Conservation (phyloP, 2,113 vertebrate genomes). For the Poecilia latipinna region DNA sequence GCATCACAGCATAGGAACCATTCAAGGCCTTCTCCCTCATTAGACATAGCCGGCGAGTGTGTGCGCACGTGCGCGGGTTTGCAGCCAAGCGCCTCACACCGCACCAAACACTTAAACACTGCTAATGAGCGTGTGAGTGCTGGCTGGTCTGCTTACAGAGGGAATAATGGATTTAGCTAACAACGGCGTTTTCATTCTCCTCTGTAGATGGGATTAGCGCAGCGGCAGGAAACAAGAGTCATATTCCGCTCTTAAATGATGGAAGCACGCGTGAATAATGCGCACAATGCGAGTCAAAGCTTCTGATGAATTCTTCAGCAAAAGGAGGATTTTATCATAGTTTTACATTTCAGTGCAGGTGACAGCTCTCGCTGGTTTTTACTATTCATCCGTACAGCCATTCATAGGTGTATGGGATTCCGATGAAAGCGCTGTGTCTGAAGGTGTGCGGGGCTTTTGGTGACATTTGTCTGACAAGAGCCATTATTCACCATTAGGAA, state of each 20-base stretch:
- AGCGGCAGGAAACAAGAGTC: conserved; percentile 48
- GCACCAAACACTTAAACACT: conserved; percentile 69
- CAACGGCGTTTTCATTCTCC: conserved; percentile 63
- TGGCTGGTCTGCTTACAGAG: conserved; percentile 57
- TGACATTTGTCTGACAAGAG: background rate
- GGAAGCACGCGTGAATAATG: conserved; percentile 18
- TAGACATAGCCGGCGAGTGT: conserved; percentile 50
- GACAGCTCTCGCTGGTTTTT: background rate
- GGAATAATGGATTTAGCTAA: conserved; percentile 71
- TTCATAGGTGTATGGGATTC: background rate
- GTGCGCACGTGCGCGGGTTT: background rate
- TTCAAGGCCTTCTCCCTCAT: conserved; percentile 76
- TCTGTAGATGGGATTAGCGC: conserved; percentile 55
- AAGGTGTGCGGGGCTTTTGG: background rate
- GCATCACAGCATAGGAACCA: conserved; percentile 72
- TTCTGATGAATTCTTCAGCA: conserved; percentile 30
- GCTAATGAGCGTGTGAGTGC: conserved; percentile 67
- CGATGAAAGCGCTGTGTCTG: background rate
- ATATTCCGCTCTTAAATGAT: conserved; percentile 57
- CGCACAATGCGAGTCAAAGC: conserved; percentile 35
- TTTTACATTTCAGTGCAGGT: conserved; percentile 4
- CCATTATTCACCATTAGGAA: background rate
- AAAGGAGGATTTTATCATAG: conserved; percentile 31
- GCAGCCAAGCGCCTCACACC: conserved; percentile 62
- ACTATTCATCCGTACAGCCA: background rate